Conservation (phyloP, 2,797 vertebrate genomes). For the Mallotus villosus region DNA sequence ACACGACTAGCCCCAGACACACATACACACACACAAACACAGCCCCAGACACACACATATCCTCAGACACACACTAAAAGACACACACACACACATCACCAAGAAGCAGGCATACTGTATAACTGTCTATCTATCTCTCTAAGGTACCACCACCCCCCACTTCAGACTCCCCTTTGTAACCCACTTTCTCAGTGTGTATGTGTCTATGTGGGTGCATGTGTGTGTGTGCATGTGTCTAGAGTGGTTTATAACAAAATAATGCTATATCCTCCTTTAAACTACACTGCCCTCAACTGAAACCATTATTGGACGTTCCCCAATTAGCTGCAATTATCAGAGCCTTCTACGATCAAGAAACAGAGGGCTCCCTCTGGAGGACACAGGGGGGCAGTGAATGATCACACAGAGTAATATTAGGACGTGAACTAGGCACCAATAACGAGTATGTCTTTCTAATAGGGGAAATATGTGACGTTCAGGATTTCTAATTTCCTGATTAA, state of each 20-base stretch:
- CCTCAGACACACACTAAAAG: constrained; percentile 3
- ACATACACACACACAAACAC: not conserved
- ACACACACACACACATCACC: not conserved
- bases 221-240: not conserved
- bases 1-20: not conserved
- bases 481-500: constrained; percentile 28
- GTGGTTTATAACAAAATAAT: not conserved
- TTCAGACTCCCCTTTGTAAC: constrained; percentile 15
- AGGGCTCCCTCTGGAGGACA: constrained; percentile 81
- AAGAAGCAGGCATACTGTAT: constrained; percentile 7
- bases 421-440: constrained; percentile 51
- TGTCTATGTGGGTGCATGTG: not conserved
- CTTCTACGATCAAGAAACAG: constrained; percentile 63
- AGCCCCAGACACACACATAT: not conserved
- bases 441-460: constrained; percentile 36
- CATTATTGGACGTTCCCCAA: constrained; percentile 55
- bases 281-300: constrained; percentile 31
- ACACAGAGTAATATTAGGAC: constrained; percentile 29
- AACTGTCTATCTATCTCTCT: not conserved
- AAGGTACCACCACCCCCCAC: not conserved
- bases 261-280: constrained; percentile 19
- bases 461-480: constrained; percentile 39
- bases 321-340: constrained; percentile 73
- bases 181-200: not conserved
- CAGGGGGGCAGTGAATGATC: constrained; percentile 54